phyloP scores from a whole-genome alignment of 2,113 vertebrate genomes.

The Syngnathoides biaculeatus region DNA sequence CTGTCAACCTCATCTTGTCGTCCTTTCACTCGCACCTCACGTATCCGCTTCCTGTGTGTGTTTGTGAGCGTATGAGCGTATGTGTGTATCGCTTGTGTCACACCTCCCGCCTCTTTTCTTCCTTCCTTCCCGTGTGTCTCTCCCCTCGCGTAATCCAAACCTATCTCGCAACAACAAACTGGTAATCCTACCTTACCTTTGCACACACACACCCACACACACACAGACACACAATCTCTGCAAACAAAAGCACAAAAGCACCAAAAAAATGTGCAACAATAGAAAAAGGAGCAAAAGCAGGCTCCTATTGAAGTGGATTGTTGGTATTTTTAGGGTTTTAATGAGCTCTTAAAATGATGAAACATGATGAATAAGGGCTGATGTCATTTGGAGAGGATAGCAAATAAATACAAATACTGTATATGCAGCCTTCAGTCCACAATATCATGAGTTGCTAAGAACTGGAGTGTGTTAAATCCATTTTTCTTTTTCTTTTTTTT shows the following conservation, averaged over 20 bases:
- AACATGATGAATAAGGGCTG: background rate
- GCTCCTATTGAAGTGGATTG: background rate
- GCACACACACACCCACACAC: constrained; percentile 14
- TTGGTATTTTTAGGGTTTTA: background rate
- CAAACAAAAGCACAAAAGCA: constrained; percentile 12
- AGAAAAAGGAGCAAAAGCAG: background rate
- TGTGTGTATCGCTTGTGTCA: constrained; percentile 21
- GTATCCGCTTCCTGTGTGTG: constrained; percentile 4
- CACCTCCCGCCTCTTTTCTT: constrained; percentile 39
- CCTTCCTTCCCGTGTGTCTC: constrained; percentile 27
- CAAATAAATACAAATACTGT: background rate
- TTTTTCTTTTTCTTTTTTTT: background rate
- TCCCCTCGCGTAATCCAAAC: constrained; percentile 48
- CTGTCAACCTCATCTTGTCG: background rate
- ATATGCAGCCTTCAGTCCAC: background rate
- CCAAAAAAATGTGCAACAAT: constrained; percentile 5
- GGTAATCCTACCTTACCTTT: constrained; percentile 58
- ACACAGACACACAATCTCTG: background rate
- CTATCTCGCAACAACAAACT: constrained; percentile 50
- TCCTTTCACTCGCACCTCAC: background rate
- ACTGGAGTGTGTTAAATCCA: background rate
- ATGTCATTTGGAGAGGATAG: background rate
- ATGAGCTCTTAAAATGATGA: background rate
- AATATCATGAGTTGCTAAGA: background rate
- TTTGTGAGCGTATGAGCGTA: background rate